Base-by-base conservation (phyloP, 2,888 invertebrate species). In the Caenorhabditis macrosperma region DNA sequence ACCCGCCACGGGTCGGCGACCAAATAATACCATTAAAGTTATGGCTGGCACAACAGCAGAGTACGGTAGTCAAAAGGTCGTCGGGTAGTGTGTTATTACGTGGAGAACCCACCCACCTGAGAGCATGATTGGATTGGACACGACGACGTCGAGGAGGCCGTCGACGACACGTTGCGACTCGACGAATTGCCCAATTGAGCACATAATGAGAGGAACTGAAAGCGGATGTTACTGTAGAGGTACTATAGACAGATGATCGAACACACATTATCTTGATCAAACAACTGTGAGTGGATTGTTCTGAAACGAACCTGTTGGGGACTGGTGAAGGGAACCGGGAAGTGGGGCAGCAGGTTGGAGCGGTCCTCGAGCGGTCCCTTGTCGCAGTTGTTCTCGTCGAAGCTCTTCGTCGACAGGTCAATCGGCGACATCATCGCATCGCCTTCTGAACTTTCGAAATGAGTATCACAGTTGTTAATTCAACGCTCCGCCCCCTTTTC, bases 401-500 rank as follows among this genome's bases (percentile, higher is more conserved):
- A 71, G 20, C 61, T 61, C 48, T 79, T 79, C 9, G 82, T 82
- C 17, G 83, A 82, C 35, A 83, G 57, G 67, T 83, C 83, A 30
- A 83, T 83, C n/a, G 82, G 82, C 15, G 75, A 78, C 79, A 79
- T 64, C 79, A 79, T 74, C 55, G 74, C 64, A 64, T 79, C 79
- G 28, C 68, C 74, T 68, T 79, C 79, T 79, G 79, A 7, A 79
- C 50, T 48, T 48, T n/a, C 10, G 54, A 30, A 17, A 44, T 28
- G 44, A 59, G 35, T 44, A 59, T 35, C 22, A 35, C 20, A 66
- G 24, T 12, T 46, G 46, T 46, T 30, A 22, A 67, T 26, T 28
- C 38, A 20, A 59, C 17, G 63, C 64, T 41, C 59, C 75, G 66
- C 66, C 66, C 60, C 66, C 26, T 57, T 30, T 61, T 46, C 26